These are phyloP conservation scores for Lerista edwardsae DNA, from an alignment of 2,797 vertebrate genomes.

Conservation along the genomic window DNA sequence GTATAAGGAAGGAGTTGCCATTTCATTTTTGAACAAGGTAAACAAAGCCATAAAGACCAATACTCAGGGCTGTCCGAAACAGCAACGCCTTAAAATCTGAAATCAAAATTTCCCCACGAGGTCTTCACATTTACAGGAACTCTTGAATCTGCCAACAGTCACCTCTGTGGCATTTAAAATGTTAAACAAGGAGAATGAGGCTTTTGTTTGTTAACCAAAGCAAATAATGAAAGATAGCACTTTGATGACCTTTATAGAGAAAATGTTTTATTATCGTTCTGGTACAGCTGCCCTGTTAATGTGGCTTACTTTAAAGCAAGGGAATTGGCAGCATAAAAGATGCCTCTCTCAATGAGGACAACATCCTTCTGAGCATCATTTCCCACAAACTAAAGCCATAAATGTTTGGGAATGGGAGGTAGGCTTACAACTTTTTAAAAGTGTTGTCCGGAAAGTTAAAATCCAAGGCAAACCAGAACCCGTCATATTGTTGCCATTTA, in stretches of 20 bases:
- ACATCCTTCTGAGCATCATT: slow-evolving; percentile 27
- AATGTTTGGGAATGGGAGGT: neutral
- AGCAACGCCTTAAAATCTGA: slow-evolving; percentile 49
- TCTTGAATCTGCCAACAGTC: slow-evolving; percentile 51
- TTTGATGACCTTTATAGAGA: slow-evolving; percentile 60
- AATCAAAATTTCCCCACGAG: slow-evolving; percentile 12
- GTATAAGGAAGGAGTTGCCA: slow-evolving; percentile 52
- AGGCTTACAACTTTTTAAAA: slow-evolving; percentile 16
- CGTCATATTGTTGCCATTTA: neutral
- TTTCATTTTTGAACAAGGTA: slow-evolving; percentile 60
- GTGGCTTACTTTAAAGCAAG: slow-evolving; percentile 48
- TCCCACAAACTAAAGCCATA: slow-evolving; percentile 12
- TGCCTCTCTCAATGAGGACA: slow-evolving; percentile 41
- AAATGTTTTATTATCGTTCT: slow-evolving; percentile 53
- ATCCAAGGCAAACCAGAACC: neutral
- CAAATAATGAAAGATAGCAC: slow-evolving; percentile 49
- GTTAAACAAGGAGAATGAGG: slow-evolving; percentile 44
- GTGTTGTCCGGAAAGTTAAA: slow-evolving; percentile 41
- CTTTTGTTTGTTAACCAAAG: slow-evolving; percentile 52
- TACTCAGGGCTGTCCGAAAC: slow-evolving; percentile 52
- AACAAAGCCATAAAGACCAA: slow-evolving; percentile 59
- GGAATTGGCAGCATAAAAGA: slow-evolving; percentile 39
- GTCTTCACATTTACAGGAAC: slow-evolving; percentile 41
- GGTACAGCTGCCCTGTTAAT: slow-evolving; percentile 47
- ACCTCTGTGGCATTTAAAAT: slow-evolving; percentile 39